Base-by-base conservation (phyloP, 2,888 invertebrate species). In the Ceraclea dissimilis region DNA sequence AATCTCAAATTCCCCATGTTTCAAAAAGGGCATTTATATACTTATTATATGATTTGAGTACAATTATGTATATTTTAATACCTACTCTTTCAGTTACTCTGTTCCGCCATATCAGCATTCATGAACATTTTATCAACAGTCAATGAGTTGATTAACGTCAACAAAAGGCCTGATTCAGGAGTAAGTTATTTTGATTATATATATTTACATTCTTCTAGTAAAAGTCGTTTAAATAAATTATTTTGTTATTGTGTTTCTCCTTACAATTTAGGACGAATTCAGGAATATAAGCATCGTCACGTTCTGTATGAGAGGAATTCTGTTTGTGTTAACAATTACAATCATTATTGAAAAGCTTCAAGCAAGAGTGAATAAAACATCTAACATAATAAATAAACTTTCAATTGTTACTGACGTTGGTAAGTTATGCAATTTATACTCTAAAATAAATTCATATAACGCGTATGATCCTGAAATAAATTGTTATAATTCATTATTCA, bases 361-460 rank as follows among this genome's bases (percentile, higher is more conserved):
- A 33, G 53, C 57, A 18, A 52, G 49, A 51, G 56, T 59, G 1
- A 61, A 59, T 46, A 59, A 59, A 16, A 61, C 57, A n/a, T 55
- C 59, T 2, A 59, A 61, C 33, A 59, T 61, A 6, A 55, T 61
- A 47, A 61, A 61, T 26, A 61, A 61, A 33, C 51, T 61, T n/a
- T 59, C 61, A 8, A 61, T 61, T 13, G 57, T 57, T 19, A 55
- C 61, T 13, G 59, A 57, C 43, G 48, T 61, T 21, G 61, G 61
- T 61, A 17, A 53, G 54, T n/a, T n/a, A 20, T 16, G 18, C 13
- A 6, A 6, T 31, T n/a, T n/a, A n/a, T n/a, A n/a, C n/a, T n/a
- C n/a, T n/a, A n/a, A n/a, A n/a, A n/a, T n/a, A n/a, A n/a, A n/a
- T n/a, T n/a, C n/a, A n/a, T n/a, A n/a, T n/a, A n/a, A n/a, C n/a